Percentiles rank a stretch among this genome's conserved stretches.
phyloP scores from a whole-genome alignment of 2,113 vertebrate genomes.

The Larimichthys crocea region DNA sequence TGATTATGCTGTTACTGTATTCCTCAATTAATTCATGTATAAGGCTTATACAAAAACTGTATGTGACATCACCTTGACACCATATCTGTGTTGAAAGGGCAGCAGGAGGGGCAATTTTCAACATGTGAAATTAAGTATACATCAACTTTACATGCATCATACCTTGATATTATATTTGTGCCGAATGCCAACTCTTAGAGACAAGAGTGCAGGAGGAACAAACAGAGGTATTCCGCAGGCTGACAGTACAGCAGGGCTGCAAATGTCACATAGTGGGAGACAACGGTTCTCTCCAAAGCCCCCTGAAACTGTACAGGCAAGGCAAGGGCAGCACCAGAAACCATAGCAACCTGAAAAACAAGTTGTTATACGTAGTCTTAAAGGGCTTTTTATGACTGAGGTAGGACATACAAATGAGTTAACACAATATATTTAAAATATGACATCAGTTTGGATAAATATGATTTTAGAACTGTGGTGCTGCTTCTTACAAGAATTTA shows the following conservation, averaged over 20 bases:
- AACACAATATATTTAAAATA: too few species aligned
- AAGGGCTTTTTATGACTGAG: not conserved
- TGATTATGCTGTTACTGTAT: not conserved
- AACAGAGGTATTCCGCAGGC: slow-evolving; percentile 48
- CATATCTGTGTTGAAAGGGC: too few species aligned
- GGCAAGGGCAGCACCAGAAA: slow-evolving; percentile 72
- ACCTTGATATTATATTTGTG: slow-evolving; percentile 67
- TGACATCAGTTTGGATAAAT: not conserved
- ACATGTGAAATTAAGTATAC: too few species aligned
- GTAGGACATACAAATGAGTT: not conserved
- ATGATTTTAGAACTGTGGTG: not conserved
- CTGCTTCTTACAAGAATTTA: slow-evolving; percentile 48
- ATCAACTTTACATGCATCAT: not conserved
- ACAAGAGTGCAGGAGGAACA: slow-evolving; percentile 45
- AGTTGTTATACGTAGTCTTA: not conserved
- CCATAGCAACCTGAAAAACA: slow-evolving; percentile 69
- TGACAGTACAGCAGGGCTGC: slow-evolving; percentile 28
- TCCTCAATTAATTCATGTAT: too few species aligned
- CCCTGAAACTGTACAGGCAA: slow-evolving; percentile 56
- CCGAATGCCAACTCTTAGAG: slow-evolving; percentile 57
- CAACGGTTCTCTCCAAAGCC: slow-evolving; percentile 50
- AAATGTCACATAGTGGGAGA: slow-evolving; percentile 68
- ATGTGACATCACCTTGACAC: too few species aligned
- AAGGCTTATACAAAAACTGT: too few species aligned
- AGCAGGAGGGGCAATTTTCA: too few species aligned